Evolutionary conservation across 2,797 vertebrate species (phyloP), one percentile per base, ranked within the genome.

Genomic region (Setipinna tenuifilis): DNA sequence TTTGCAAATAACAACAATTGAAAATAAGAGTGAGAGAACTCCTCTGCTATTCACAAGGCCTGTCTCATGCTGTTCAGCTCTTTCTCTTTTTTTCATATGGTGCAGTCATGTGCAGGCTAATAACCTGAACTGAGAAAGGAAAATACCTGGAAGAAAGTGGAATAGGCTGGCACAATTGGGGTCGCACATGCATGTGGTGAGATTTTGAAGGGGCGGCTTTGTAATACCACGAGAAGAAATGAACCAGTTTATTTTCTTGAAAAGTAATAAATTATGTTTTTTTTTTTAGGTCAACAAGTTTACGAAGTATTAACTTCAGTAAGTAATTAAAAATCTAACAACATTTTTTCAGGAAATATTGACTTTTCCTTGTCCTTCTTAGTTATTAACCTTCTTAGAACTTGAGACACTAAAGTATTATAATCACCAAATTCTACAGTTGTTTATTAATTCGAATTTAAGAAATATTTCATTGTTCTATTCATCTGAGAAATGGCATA

Each of bases 171-270:
- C 96, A 96, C 96, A 97, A 97, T 97, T 96, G 96, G 96, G 97
- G 97, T 97, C 96, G 95, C 95, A 95, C 97, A 95, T 97, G 96
- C 96, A 96, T 96, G 96, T 93, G 94, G 95, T 93, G 95, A 96
- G 95, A 96, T 96, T 96, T 96, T 94, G 88, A 92, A 94, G 96
- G 95, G 93, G 95, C 95, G 95, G 94, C 95, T 97, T 97, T 97
- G 96, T 96, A 96, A 98, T 97, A 98, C 98, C 97, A 95, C 96
- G 93, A 97, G 97, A 93, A 97, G 97, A 97, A 96, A 94, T 93
- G 94, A 25, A 46, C 44, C n/a, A 31, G 28, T 71, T 14, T 71
- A 31, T 35, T 35, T 71, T 71, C 10, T 31, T 35, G 11, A 17
- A 35, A 35, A 75, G 9, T 78, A 41, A 41, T 44, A 44, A 71